phyloP scores from a whole-genome alignment of 37 sponge, comb jelly and placozoan genomes.

The Diacarnus erythraeanus region DNA sequence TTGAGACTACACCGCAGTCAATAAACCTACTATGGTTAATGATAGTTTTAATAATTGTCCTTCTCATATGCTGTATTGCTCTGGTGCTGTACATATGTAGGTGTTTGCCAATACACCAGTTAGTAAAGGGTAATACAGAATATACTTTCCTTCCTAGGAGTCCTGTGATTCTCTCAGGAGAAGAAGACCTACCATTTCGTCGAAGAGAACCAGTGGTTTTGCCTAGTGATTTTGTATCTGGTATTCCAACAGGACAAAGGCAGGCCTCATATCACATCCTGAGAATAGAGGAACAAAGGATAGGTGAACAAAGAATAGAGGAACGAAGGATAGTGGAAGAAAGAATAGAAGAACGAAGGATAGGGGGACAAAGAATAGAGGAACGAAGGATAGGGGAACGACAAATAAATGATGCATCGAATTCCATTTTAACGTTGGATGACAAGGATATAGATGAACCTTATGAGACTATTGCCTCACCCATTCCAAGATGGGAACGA shows the following conservation, averaged over 20 bases:
- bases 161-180: constrained; percentile 45
- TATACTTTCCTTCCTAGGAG: constrained; percentile 14
- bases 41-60: not conserved
- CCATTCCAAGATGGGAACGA: not conserved
- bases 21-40: not conserved
- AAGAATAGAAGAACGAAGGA: no score
- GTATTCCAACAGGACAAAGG: not conserved
- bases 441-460: not conserved
- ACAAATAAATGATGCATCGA: no score
- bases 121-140: not conserved
- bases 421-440: not conserved
- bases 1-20: not conserved
- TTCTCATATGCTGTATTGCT: not conserved
- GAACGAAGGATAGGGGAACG: not conserved
- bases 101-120: constrained; percentile 11
- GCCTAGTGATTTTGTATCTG: not conserved
- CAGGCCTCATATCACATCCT: not conserved
- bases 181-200: constrained; percentile 19
- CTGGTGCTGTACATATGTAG: constrained; percentile 29
- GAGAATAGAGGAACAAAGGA: not conserved
- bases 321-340: no score
- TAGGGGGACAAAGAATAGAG: not conserved
- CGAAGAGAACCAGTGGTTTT: constrained; percentile 23
- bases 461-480: not conserved
- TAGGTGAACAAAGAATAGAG: no score